phyloP scores from a whole-genome alignment of 1,140 invertebrate genomes.

The Ips typographus region DNA sequence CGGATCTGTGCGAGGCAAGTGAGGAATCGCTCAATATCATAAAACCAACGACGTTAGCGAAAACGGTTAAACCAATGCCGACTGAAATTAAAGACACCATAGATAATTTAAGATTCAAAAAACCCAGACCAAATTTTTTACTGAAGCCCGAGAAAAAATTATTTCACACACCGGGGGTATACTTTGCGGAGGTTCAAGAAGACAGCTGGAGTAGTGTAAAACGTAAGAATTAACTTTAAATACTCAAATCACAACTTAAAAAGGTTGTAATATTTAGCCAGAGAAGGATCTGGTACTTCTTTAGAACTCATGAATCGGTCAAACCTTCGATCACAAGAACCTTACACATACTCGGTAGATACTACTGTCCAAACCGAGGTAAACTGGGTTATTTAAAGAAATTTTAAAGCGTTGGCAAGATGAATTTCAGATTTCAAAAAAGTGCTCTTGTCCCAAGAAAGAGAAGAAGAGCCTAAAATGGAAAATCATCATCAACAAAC shows the following conservation, averaged over 20 bases:
- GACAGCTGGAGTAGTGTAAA: too few species aligned
- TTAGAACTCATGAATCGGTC: too few species aligned
- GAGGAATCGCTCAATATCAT: slow-evolving; percentile 17
- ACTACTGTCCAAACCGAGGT: slow-evolving; percentile 24
- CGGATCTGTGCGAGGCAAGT: slow-evolving; percentile 29
- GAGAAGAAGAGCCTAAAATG: slow-evolving; percentile 31
- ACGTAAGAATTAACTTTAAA: too few species aligned
- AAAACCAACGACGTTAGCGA: background rate
- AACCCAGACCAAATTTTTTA: slow-evolving; percentile 11
- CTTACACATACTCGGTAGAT: background rate
- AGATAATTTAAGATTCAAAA: slow-evolving; percentile 23
- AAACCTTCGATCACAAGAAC: too few species aligned
- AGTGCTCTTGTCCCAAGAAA: slow-evolving; percentile 17
- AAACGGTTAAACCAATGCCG: slow-evolving; percentile 3
- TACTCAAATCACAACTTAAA: too few species aligned
- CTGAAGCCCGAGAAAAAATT: slow-evolving; percentile 14
- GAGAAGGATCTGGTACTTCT: too few species aligned
- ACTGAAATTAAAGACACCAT: slow-evolving; percentile 27
- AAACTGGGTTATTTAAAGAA: background rate
- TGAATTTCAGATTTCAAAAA: slow-evolving; percentile 18
- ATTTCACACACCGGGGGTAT: slow-evolving; percentile 9
- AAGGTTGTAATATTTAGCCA: too few species aligned
- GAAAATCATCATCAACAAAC: slow-evolving; percentile 39
- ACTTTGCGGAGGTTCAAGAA: slow-evolving; percentile 10
- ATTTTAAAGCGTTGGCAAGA: too few species aligned